Evolutionary conservation across 2,888 invertebrate genomes (phyloP).

Genomic region (Andrena haemorrhoa): DNA sequence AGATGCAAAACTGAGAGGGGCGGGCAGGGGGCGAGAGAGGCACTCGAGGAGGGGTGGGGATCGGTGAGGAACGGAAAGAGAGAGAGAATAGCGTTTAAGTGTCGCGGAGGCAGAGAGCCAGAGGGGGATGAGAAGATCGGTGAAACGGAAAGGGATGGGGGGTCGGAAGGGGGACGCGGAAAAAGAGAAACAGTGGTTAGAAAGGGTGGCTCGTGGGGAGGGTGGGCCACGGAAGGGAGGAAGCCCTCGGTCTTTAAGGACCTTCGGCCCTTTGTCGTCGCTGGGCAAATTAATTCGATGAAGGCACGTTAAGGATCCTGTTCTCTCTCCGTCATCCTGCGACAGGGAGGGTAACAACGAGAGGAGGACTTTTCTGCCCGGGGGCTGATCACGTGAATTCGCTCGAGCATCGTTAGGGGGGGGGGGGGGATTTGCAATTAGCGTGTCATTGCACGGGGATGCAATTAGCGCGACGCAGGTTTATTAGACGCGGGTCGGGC

Average conservation of each 20-base stretch:
- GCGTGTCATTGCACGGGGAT: constrained; percentile 55
- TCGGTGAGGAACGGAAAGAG: neutral
- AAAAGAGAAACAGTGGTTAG: constrained; percentile 61
- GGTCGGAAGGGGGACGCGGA: constrained; percentile 30
- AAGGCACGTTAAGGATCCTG: constrained; percentile 66
- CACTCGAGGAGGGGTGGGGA: constrained; percentile 23
- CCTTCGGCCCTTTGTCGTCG: constrained; percentile 65
- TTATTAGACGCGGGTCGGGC: constrained; percentile 50
- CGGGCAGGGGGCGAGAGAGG: constrained; percentile 34
- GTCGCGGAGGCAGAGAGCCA: neutral
- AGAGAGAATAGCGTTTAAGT: constrained; percentile 26
- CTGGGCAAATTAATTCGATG: constrained; percentile 76
- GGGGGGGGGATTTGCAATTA: constrained; percentile 64
- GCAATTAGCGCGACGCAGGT: constrained; percentile 60
- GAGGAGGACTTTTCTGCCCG: constrained; percentile 33
- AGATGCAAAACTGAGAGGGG: constrained; percentile 27
- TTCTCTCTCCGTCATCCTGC: constrained; percentile 32
- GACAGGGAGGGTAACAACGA: constrained; percentile 39
- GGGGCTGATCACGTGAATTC: constrained; percentile 58
- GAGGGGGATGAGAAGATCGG: neutral
- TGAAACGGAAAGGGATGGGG: constrained; percentile 22
- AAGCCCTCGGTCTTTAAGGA: constrained; percentile 66
- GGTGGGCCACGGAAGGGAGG: constrained; percentile 15
- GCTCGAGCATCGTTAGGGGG: constrained; percentile 60
- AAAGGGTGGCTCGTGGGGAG: constrained; percentile 23